Evolutionary conservation across 2,797 vertebrate genomes (phyloP).

Genomic region (Centropyge bicolor): DNA sequence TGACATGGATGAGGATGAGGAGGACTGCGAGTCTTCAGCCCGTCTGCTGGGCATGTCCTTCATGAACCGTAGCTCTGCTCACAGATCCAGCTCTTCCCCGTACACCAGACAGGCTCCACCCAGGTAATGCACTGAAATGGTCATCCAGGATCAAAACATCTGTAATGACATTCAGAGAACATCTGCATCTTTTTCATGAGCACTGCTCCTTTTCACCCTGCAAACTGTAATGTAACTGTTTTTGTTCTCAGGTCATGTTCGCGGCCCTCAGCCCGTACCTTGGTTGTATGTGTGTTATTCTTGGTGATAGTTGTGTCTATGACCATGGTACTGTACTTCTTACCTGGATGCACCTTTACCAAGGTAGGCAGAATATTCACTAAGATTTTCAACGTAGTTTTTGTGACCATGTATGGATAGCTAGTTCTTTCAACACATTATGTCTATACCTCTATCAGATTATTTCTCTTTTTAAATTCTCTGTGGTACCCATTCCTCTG

Average conservation of each 20-base stretch:
- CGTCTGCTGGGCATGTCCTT: constrained; percentile 97
- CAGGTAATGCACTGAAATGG: constrained; percentile 68
- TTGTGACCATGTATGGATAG: not conserved
- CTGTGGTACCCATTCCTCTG: not conserved
- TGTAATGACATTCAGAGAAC: not conserved
- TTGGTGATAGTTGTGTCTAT: constrained; percentile 89
- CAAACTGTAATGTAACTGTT: constrained; percentile 6
- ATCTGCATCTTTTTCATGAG: not conserved
- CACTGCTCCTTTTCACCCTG: not conserved
- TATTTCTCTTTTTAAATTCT: not conserved
- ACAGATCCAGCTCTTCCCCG: constrained; percentile 81
- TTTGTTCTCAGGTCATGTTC: constrained; percentile 82
- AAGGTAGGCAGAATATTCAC: constrained; percentile 80
- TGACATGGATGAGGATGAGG: constrained; percentile 96
- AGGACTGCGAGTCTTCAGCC: constrained; percentile 96
- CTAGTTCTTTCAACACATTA: not conserved
- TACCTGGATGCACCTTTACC: constrained; percentile 95
- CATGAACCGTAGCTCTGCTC: constrained; percentile 94
- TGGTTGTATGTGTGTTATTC: constrained; percentile 88
- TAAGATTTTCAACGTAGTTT: not conserved
- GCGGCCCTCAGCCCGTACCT: constrained; percentile 86
- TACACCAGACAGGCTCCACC: constrained; percentile 87
- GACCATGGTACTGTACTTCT: constrained; percentile 90
- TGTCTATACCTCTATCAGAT: not conserved
- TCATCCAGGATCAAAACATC: not conserved